These are phyloP conservation scores for Trogon melanurus DNA, from an alignment of 2,113 vertebrate genomes.

Conservation along the genomic window DNA sequence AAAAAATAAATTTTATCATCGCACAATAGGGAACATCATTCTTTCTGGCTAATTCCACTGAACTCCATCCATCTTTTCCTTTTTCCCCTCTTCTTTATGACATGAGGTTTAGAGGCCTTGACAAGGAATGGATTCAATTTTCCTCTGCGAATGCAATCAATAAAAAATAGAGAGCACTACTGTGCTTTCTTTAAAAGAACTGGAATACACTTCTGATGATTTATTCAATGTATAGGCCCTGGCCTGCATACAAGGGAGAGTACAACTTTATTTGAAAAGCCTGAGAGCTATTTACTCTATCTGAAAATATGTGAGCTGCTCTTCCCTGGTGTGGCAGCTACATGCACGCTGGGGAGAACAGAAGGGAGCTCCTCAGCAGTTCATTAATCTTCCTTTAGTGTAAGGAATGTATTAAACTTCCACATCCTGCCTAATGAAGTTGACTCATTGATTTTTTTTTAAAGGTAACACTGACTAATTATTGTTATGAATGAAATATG, in stretches of 20 bases:
- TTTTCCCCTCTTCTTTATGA: slow-evolving; percentile 35
- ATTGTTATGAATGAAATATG: neutral
- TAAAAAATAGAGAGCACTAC: slow-evolving; percentile 25
- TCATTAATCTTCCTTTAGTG: neutral
- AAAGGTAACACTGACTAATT: neutral
- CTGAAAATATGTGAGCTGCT: slow-evolving; percentile 9
- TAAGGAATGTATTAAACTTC: neutral
- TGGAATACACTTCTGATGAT: slow-evolving; percentile 56
- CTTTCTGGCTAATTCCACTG: slow-evolving; percentile 57
- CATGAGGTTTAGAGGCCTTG: slow-evolving; percentile 24
- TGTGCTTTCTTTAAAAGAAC: slow-evolving; percentile 27
- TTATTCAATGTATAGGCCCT: slow-evolving; percentile 54
- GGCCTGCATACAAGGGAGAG: neutral
- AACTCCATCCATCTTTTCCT: slow-evolving; percentile 13
- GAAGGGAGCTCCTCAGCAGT: neutral
- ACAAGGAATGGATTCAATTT: slow-evolving; percentile 69
- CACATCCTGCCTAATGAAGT: neutral
- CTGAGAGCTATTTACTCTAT: slow-evolving; percentile 12
- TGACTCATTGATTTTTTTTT: neutral
- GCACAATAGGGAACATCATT: slow-evolving; percentile 54
- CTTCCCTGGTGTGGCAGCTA: slow-evolving; percentile 9
- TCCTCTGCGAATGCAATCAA: slow-evolving; percentile 53
- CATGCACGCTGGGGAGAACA: neutral
- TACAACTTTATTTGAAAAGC: slow-evolving; percentile 55
- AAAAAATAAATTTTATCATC: slow-evolving; percentile 65